Evolutionary conservation across 2,797 vertebrate genomes (phyloP).

Genomic region (Natrix natrix): DNA sequence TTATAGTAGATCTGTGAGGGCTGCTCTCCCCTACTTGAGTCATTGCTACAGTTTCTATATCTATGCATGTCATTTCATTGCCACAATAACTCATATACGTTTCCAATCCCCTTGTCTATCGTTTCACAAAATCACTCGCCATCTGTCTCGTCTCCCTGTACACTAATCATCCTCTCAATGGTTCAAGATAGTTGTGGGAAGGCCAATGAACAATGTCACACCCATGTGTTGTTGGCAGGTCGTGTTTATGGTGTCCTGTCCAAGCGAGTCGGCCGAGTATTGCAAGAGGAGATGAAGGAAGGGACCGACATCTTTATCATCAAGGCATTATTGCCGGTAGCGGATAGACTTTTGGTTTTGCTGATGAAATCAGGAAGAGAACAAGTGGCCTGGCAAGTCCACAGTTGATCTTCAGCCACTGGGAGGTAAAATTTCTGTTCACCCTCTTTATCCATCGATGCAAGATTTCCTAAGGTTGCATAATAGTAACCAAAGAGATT

Average conservation of each 20-base stretch:
- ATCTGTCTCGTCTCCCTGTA: no score
- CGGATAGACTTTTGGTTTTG: conserved; percentile 97
- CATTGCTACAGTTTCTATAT: no score
- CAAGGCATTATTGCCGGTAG: conserved; percentile 90
- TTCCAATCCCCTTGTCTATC: no score
- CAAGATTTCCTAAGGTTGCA: conserved; percentile 40
- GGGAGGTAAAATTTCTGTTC: conserved; percentile 83
- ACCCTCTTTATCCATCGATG: conserved; percentile 32
- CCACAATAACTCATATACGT: no score
- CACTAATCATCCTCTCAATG: no score
- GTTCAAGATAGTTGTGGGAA: background rate
- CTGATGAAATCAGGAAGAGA: conserved; percentile 93
- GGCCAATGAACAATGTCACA: background rate
- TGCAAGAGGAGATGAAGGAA: conserved; percentile 97
- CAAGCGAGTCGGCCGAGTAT: conserved; percentile 88
- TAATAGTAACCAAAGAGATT: conserved; percentile 8
- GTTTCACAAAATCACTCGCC: no score
- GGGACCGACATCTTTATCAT: conserved; percentile 95
- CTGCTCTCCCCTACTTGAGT: no score
- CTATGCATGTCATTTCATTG: no score
- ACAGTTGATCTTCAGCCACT: conserved; percentile 97
- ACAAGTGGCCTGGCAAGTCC: conserved; percentile 97
- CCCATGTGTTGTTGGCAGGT: conserved; percentile 63
- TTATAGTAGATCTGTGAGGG: no score
- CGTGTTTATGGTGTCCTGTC: conserved; percentile 91